Evolutionary conservation across 2,113 vertebrate genomes (phyloP).

Genomic region (Scomber japonicus): DNA sequence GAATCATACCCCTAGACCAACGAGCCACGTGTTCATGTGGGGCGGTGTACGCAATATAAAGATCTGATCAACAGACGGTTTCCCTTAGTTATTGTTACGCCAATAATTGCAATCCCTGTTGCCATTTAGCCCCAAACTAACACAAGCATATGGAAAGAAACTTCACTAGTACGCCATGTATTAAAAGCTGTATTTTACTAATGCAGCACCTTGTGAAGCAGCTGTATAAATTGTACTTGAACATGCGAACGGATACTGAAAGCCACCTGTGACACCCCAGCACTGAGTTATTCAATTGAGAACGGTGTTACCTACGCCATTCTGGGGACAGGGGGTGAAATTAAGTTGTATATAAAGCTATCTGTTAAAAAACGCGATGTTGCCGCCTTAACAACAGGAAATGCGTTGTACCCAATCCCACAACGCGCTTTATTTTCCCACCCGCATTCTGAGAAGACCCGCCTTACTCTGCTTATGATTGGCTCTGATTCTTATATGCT

Average conservation of each 20-base stretch:
- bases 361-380: slow-evolving; percentile 17
- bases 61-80: too few relatives aligned
- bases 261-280: not conserved
- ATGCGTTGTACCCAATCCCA: not conserved
- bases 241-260: not conserved
- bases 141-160: not conserved
- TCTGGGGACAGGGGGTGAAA: slow-evolving; percentile 29
- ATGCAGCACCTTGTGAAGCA: not conserved
- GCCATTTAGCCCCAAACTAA: not conserved
- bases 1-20: slow-evolving; percentile 52
- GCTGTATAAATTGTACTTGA: too few relatives aligned
- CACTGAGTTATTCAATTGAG: too few relatives aligned
- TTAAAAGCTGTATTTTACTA: not conserved
- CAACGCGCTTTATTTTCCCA: too few relatives aligned
- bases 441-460: too few relatives aligned
- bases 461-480: too few relatives aligned
- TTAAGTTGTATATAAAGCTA: too few relatives aligned
- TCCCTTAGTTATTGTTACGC: not conserved
- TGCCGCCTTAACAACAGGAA: slow-evolving; percentile 61
- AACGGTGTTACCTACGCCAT: slow-evolving; percentile 23
- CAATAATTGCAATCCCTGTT: too few relatives aligned
- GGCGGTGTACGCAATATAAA: fast-evolving
- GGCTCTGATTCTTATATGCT: too few relatives aligned
- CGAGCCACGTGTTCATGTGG: slow-evolving; percentile 71
- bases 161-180: not conserved